Evolutionary conservation across 37 sponge, comb jelly and placozoan species (phyloP), one percentile per base, ranked within the genome.

Genomic region (Mnemiopsis leidyi): DNA sequence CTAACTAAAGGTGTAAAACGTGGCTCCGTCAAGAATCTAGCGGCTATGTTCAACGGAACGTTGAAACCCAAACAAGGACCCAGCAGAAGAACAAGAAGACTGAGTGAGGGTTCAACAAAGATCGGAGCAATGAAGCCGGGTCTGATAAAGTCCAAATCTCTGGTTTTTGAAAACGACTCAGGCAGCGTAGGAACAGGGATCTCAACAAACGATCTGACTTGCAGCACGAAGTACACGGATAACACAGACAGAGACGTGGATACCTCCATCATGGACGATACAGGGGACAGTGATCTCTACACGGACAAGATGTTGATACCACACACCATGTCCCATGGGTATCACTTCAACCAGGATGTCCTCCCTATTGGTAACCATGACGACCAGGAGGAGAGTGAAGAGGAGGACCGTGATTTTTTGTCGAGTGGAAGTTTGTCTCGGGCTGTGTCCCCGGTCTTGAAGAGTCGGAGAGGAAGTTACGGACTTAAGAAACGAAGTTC

Each of bases 241-340:
- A 85, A 85, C 90, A 85, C 90, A 39, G 90, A 85, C 90, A 85
- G 90, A 25, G 90, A 85, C 29, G 61, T 85, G 26, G 90, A 85
- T 25, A 85, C 90, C 32, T 85, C 90, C 29, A 85, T 85, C 29
- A 85, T 85, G 90, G 90, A 85, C 36, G 90, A 85, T 39, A 85
- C 90, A 7, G 48, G 24, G 1, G 90, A 85, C 30, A 40, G 90
- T 23, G 35, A 85, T 0, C 40, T 85, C 26, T 85, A 39, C 40
- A 85, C 38, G 23, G 90, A 40, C 40, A 23, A 37, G 90, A 40
- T 85, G 61, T 61, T 38, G 29, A 18, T 40, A 7, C 39, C 32
- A 2, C 90, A 38, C 61, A 38, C 5, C 40, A 23, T 23, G 38
- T 13, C 18, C 25, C 23, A 38, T 25, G 26, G 40, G 33, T 25